These are phyloP conservation scores for Acanthosoma haemorrhoidale DNA, from an alignment of 2,888 invertebrate species.

Conservation along the genomic window DNA sequence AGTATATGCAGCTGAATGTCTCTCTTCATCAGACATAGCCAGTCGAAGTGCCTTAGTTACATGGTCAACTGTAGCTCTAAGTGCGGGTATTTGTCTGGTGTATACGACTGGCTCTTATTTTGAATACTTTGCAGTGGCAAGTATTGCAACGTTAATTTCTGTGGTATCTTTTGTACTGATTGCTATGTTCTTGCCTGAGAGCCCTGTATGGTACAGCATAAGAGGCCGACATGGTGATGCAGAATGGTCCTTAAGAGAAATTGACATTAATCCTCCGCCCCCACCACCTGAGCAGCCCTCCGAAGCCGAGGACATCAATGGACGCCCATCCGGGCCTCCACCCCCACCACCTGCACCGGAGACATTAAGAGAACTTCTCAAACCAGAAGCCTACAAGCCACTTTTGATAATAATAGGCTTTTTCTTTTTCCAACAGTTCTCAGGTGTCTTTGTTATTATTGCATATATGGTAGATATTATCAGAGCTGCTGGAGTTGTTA, in stretches of 20 bases:
- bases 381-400: slow-evolving; percentile 48
- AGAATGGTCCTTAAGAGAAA: slow-evolving; percentile 41
- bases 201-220: slow-evolving; percentile 53
- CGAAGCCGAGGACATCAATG: slow-evolving; percentile 29
- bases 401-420: slow-evolving; percentile 50
- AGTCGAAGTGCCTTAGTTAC: slow-evolving; percentile 52
- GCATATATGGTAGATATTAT: slow-evolving; percentile 55
- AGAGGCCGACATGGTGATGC: slow-evolving; percentile 49
- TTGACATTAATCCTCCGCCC: slow-evolving; percentile 40
- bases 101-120: slow-evolving; percentile 52
- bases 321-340: slow-evolving; percentile 18
- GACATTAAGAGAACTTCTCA: slow-evolving; percentile 36
- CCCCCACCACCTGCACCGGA: slow-evolving; percentile 41
- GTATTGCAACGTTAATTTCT: slow-evolving; percentile 46
- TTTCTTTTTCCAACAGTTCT: slow-evolving; percentile 57
- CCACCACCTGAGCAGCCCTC: slow-evolving; percentile 32
- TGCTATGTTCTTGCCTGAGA: slow-evolving; percentile 51
- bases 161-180: slow-evolving; percentile 47
- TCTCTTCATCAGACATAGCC: slow-evolving; percentile 34
- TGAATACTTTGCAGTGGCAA: slow-evolving; percentile 44
- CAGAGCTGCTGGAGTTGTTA: slow-evolving; percentile 43
- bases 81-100: slow-evolving; percentile 51
- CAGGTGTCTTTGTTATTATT: slow-evolving; percentile 54
- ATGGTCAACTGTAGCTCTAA: slow-evolving; percentile 53
- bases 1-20: slow-evolving; percentile 52